Conservation (phyloP, 2,888 invertebrate species). For the Pediacus dermestoides region DNA sequence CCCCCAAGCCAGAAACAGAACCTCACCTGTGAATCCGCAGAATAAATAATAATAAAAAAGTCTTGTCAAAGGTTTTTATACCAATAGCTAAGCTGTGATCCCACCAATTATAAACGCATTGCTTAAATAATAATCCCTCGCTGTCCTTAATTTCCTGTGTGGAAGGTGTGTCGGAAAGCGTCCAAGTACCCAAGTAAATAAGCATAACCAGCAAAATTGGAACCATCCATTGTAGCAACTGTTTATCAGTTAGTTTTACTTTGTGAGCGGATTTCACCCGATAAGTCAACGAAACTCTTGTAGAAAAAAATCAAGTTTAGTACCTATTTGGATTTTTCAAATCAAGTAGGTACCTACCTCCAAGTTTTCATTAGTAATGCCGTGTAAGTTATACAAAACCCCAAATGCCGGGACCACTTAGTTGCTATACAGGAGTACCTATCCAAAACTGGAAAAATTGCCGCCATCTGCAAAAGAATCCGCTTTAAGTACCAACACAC, state of each 20-base stretch:
- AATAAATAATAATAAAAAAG: constrained; percentile 8
- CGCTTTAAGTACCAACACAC: not conserved
- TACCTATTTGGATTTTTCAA: not conserved
- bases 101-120: constrained; percentile 93
- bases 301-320: constrained; percentile 27
- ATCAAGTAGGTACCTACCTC: constrained; percentile 61
- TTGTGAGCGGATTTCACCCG: constrained; percentile 91
- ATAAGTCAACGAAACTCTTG: constrained; percentile 86
- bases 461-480: constrained; percentile 70
- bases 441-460: constrained; percentile 84
- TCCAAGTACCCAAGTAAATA: constrained; percentile 88
- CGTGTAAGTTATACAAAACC: constrained; percentile 90
- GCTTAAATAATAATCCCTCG: constrained; percentile 76
- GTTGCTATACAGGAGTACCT: constrained; percentile 82
- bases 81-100: constrained; percentile 89
- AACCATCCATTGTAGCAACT: constrained; percentile 88
- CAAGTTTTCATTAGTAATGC: constrained; percentile 92
- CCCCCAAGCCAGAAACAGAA: constrained; percentile 78
- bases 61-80: no score
- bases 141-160: constrained; percentile 77
- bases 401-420: constrained; percentile 90
- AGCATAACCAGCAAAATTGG: constrained; percentile 87
- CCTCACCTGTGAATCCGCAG: constrained; percentile 57
- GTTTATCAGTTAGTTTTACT: constrained; percentile 88
- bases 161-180: constrained; percentile 78